These are phyloP conservation scores for Caracal caracal DNA, from an alignment of 2,113 vertebrate genomes.

Conservation along the genomic window DNA sequence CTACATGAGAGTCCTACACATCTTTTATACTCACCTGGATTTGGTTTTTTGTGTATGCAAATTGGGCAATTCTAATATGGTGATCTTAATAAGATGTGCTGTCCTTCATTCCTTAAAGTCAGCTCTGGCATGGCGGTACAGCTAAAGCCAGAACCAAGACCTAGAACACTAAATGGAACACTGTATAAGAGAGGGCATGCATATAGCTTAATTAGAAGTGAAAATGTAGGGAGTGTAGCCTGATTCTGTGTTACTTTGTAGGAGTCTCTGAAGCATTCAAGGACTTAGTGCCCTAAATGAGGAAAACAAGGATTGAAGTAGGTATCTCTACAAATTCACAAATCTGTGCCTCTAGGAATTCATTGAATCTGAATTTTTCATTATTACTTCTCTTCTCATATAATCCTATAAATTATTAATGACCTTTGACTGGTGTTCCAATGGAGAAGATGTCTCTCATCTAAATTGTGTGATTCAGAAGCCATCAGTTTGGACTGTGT, in stretches of 20 bases:
- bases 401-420: conserved; percentile 54
- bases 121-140: not conserved
- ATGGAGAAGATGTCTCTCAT: conserved; percentile 44
- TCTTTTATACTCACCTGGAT: not conserved
- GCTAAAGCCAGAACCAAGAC: not conserved
- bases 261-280: not conserved
- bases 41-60: not conserved
- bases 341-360: conserved; percentile 39
- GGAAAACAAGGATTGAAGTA: not conserved
- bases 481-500: conserved; percentile 24
- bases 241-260: not conserved
- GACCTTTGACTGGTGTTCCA: conserved; percentile 41
- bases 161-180: not conserved
- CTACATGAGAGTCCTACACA: not conserved
- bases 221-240: not conserved
- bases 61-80: not conserved
- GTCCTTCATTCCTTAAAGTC: not conserved
- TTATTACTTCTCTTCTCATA: conserved; percentile 68
- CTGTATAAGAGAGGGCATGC: not conserved
- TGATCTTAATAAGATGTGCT: not conserved
- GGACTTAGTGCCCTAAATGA: not conserved
- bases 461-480: conserved; percentile 56
- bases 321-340: not conserved
- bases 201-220: not conserved
- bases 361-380: conserved; percentile 64